Percentiles rank a stretch among this genome's conserved stretches.
phyloP scores from a whole-genome alignment of 2,113 vertebrate genomes.

The Neogale vison region DNA sequence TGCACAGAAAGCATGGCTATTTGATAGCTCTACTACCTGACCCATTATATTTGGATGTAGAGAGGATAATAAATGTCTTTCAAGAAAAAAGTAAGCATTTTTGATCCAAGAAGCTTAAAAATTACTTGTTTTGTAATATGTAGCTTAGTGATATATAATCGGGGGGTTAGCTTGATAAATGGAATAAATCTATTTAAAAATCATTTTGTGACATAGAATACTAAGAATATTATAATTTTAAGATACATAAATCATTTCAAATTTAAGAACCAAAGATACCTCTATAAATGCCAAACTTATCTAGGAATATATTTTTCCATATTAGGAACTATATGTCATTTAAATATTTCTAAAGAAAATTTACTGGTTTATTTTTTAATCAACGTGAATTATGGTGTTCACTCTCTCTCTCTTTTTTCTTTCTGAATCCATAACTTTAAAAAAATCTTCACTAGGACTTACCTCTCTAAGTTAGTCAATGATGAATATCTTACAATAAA shows the following conservation, averaged over 20 bases:
- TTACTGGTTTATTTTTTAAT: constrained; percentile 44
- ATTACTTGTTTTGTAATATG: background rate
- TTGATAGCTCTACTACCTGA: background rate
- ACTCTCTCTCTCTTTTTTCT: constrained; percentile 4
- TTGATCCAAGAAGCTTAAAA: constrained; percentile 15
- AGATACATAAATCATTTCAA: constrained; percentile 20
- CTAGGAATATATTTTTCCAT: background rate
- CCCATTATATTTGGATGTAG: background rate
- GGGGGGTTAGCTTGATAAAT: background rate
- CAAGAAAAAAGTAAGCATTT: background rate
- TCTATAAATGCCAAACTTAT: background rate
- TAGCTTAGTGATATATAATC: background rate
- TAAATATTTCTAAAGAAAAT: constrained; percentile 40
- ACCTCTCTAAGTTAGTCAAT: constrained; percentile 60
- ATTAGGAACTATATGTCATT: constrained; percentile 22
- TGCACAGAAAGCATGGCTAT: background rate
- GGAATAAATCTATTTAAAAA: constrained; percentile 33
- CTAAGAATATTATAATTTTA: background rate
- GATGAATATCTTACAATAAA: constrained; percentile 76
- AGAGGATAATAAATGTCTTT: background rate
- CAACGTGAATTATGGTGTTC: constrained; percentile 41
- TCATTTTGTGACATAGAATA: background rate
- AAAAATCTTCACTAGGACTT: constrained; percentile 64
- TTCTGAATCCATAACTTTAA: constrained; percentile 60
- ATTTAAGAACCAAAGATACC: background rate